A percentile compares a stretch with the other conserved stretches of the same genome.
These are phyloP conservation scores for Notospermus geniculatus DNA, from an alignment of 1,140 invertebrate genomes.

Conservation along the genomic window DNA sequence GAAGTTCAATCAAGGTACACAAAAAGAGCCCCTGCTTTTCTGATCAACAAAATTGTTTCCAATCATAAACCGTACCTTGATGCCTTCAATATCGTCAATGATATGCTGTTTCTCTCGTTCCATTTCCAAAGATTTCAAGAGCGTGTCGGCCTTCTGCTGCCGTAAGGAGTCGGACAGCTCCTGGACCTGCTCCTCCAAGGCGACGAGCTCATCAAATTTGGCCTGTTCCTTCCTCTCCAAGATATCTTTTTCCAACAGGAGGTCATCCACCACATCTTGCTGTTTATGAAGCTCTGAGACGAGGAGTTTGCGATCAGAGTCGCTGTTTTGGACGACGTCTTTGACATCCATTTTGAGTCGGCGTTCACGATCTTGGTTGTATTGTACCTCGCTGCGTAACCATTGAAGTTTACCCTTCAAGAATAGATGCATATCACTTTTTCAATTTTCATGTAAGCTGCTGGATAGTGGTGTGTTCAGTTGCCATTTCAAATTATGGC, in stretches of 20 bases:
- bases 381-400: constrained; percentile 36
- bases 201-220: not conserved
- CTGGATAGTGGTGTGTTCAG: too few relatives aligned
- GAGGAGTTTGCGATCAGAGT: constrained; percentile 41
- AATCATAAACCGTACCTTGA: not conserved
- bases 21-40: too few relatives aligned
- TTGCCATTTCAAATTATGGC: too few relatives aligned
- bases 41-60: too few relatives aligned
- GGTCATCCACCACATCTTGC: constrained; percentile 44
- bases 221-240: not conserved
- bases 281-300: constrained; percentile 36
- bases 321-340: constrained; percentile 38
- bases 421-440: too few relatives aligned
- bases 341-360: constrained; percentile 38
- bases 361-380: constrained; percentile 34
- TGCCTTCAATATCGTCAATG: constrained; percentile 3
- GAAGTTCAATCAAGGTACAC: too few relatives aligned
- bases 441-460: too few relatives aligned
- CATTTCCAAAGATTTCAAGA: not conserved
- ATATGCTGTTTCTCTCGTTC: constrained; percentile 6
- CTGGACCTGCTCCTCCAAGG: constrained; percentile 4
- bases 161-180: constrained; percentile 1
- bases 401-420: constrained; percentile 47
- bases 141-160: not conserved
- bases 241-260: constrained; percentile 37